Base-by-base conservation (phyloP, 2,888 invertebrate genomes). In the Rhagophthalmus giganteus region DNA sequence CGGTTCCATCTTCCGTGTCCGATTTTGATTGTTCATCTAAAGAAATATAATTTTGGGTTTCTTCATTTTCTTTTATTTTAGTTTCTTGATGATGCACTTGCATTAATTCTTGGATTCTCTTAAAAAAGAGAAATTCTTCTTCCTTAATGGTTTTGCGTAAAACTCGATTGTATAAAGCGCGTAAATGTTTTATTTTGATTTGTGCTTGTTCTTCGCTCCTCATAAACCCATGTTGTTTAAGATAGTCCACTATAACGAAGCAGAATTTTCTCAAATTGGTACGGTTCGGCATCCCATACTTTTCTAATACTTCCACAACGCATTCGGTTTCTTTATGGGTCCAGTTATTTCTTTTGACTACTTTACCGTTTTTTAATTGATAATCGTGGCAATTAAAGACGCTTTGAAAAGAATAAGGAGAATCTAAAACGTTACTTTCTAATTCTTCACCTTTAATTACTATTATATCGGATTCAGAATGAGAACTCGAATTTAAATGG, bases 171-270 rank as follows among this genome's bases (percentile, higher is more conserved):
- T 58, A 53, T 9, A 53, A 35, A 0, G 48, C 50, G 35, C 53
- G 37, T 26, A 58, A 42, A 13, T 55, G 57, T 39, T 58, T 58
- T 10, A 58, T 55, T 40, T 58, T 58, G 6, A 55, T 44, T 27
- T 53, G 35, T n/a, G 53, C 50, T 24, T 58, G 57, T 28, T 58
- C 57, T 9, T 53, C 41, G 16, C 46, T 53, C 9, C 57, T 28
- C 7, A 38, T 44, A 15, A 41, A 49, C 2, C 57, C 55, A 40
- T 53, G 49, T 30, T 53, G 32, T 6, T 54, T 42, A 13, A 58
- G 45, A 10, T 55, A 46, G 11, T 55, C 35, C 0, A 53, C 53
- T n/a, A 49, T 31, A 9, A 52, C 40, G 25, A 41, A 50, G 20
- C 49, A 55, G 12, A 55, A 44, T 9, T 51, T 51, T 5, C 45